Evolutionary conservation across 2,113 vertebrate genomes (phyloP), one percentile per base, ranked within the genome.

Genomic region (Pseudorasbora parva): DNA sequence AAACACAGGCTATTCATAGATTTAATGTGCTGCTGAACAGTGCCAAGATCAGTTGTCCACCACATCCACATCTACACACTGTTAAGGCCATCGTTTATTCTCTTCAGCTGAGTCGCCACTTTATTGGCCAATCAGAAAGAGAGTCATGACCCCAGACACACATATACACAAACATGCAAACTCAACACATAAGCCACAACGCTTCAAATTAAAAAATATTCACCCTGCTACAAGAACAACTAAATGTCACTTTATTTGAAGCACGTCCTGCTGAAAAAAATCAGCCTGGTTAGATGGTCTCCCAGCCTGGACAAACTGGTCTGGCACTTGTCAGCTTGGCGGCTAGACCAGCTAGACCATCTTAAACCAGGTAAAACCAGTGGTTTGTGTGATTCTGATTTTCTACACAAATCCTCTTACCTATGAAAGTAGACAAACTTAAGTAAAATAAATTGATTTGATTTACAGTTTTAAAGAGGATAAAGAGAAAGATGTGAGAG

Each of bases 1-100:
- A 84, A 78, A 66, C 51, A 66, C 25, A 25, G 47, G 41, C 23
- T 41, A 60, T 84, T 82, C 75, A 84, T 47, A 73, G 59, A 62
- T 47, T 77, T 82, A 59, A 82, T 78, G 76, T 83, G 82, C 59
- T 83, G 82, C 54, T 79, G 72, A 85, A 66, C 54, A 59, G 69
- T 47, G 75, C 79, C 80, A 78, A 74, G 56, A 57, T 81, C 74
- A 78, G 82, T 76, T 30, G 47, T 84, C 84, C 57, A 64, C 27
- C 57, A 64, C 27, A 30, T 60, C 66, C 66, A 69, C 64, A 68
- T 41, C 8, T 8, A 19, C 27, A 75, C 17, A 54, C 72, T 30
- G 23, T 15, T 33, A 56, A 8, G 30, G 30, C 8, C 51, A 77
- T 77, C n/a, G 14, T 57, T 59, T 57, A 41, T 56, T 23, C 9